phyloP scores from a whole-genome alignment of 2,888 invertebrate species.

The Sericinus montela region DNA sequence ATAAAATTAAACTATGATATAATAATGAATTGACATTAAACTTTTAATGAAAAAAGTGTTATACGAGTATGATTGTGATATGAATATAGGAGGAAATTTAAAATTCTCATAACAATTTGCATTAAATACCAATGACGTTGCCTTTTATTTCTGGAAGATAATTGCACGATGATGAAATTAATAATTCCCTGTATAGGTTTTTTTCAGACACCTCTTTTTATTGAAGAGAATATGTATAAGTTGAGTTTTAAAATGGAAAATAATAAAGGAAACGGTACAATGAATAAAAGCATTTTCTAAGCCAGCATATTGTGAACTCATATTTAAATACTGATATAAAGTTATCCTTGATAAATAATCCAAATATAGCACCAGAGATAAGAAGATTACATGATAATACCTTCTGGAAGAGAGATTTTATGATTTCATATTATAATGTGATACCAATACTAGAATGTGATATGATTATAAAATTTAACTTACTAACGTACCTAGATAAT shows the following conservation, averaged over 20 bases:
- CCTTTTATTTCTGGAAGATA: no score
- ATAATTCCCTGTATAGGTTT: no score
- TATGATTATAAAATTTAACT: slow-evolving; percentile 77
- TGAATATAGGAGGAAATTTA: no score
- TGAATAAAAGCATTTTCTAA: no score
- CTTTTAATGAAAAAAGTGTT: background rate
- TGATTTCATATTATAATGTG: slow-evolving; percentile 42
- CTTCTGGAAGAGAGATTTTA: slow-evolving; percentile 30
- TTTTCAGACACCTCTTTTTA: no score
- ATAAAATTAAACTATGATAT: background rate
- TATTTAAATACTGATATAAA: no score
- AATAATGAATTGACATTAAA: slow-evolving; percentile 13
- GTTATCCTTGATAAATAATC: slow-evolving; percentile 27
- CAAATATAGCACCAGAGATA: slow-evolving; percentile 52
- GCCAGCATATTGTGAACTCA: no score
- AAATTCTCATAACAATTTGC: no score
- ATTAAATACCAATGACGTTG: no score
- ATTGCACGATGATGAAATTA: no score
- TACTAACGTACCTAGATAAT: slow-evolving; percentile 57
- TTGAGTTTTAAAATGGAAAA: background rate
- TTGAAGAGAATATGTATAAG: background rate
- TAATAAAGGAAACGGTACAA: background rate
- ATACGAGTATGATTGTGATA: no score
- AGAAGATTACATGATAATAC: slow-evolving; percentile 27
- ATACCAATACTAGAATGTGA: slow-evolving; percentile 56